Percentiles rank a stretch among this genome's conserved stretches.
Evolutionary conservation across 1,140 invertebrate genomes (phyloP).

Genomic region (Brachionus rotundiformis): DNA sequence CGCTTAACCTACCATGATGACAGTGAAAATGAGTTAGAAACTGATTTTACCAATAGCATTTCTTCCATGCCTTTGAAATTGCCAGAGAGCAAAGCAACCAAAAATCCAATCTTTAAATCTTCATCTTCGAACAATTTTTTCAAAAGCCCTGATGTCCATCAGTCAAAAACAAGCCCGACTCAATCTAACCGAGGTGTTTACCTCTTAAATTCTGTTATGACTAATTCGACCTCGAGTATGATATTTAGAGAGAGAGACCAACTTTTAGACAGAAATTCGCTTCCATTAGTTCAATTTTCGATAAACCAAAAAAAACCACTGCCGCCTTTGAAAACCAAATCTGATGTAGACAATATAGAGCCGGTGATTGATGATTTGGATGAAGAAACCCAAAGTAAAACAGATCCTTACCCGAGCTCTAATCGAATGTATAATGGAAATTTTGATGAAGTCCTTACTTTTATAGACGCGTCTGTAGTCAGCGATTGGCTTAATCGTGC

Average conservation of each 20-base stretch:
- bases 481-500: slow-evolving; percentile 59
- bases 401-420: background rate
- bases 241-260: slow-evolving; percentile 19
- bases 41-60: slow-evolving; percentile 55
- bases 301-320: slow-evolving; percentile 16
- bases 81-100: slow-evolving; percentile 31
- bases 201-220: background rate
- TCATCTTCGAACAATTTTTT: background rate
- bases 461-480: slow-evolving; percentile 62
- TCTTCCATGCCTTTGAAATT: slow-evolving; percentile 22
- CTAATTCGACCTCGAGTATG: background rate
- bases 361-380: background rate
- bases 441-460: slow-evolving; percentile 37
- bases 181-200: slow-evolving; percentile 5
- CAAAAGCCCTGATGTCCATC: background rate
- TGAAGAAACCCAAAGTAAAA: background rate
- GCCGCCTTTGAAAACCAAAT: background rate
- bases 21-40: slow-evolving; percentile 57
- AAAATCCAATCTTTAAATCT: background rate
- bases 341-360: background rate
- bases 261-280: slow-evolving; percentile 6
- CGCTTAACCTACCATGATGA: slow-evolving; percentile 57
- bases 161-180: background rate
- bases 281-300: slow-evolving; percentile 7
- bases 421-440: background rate